phyloP scores from a whole-genome alignment of 2,797 vertebrate species.

The Octomys mimax region DNA sequence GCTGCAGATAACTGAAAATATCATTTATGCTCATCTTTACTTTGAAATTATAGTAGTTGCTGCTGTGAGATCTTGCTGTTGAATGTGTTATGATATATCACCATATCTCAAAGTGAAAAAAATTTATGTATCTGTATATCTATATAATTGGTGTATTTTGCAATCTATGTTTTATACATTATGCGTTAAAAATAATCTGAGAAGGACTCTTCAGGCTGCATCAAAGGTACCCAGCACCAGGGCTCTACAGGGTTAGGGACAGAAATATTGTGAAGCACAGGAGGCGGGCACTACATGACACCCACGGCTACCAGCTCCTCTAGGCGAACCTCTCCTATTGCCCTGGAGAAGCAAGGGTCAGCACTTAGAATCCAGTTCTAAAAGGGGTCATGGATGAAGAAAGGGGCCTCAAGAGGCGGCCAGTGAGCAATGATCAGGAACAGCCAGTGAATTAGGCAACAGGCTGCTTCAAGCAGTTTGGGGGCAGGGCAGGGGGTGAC shows the following conservation, averaged over 20 bases:
- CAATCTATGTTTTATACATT: slow-evolving; percentile 46
- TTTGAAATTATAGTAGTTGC: slow-evolving; percentile 65
- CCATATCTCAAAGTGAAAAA: slow-evolving; percentile 33
- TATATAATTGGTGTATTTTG: slow-evolving; percentile 50
- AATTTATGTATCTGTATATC: slow-evolving; percentile 26
- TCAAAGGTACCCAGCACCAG: neutral
- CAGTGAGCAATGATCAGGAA: slow-evolving; percentile 9
- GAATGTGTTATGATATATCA: slow-evolving; percentile 56
- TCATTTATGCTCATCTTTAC: slow-evolving; percentile 54
- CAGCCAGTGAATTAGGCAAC: slow-evolving; percentile 31
- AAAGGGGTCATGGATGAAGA: slow-evolving; percentile 4
- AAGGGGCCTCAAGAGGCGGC: slow-evolving; percentile 19
- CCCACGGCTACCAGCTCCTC: neutral
- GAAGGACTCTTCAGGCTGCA: neutral
- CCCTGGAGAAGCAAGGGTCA: slow-evolving; percentile 27
- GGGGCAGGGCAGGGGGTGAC: no score
- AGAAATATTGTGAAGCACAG: neutral
- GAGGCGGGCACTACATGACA: neutral
- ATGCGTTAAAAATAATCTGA: slow-evolving; percentile 41
- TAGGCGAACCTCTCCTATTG: neutral
- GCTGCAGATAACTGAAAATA: slow-evolving; percentile 66
- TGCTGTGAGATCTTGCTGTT: slow-evolving; percentile 46
- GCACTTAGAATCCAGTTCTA: slow-evolving; percentile 13
- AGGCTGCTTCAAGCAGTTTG: neutral
- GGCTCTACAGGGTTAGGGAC: neutral